Percentiles rank a stretch among this genome's conserved stretches.
Evolutionary conservation across 2,888 invertebrate genomes (phyloP).

Genomic region (Epinotia ramella): DNA sequence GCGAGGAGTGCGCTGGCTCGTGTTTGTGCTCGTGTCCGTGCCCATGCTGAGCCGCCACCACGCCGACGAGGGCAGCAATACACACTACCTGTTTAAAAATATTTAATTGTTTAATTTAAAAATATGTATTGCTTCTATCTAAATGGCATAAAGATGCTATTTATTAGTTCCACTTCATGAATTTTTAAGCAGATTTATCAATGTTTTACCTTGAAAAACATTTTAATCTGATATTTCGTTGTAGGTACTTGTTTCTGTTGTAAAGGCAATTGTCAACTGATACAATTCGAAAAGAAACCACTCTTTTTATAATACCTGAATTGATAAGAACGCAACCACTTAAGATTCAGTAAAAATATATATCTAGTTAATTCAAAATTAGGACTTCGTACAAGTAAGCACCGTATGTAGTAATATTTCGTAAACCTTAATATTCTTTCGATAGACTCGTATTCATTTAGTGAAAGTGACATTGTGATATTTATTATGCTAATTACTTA

Average conservation of each 20-base stretch:
- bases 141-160: too few species aligned
- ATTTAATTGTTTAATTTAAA: neutral
- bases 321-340: neutral
- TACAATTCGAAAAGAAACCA: neutral
- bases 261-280: neutral
- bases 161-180: too few species aligned
- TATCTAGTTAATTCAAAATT: neutral
- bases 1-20: constrained; percentile 68
- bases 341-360: neutral
- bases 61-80: constrained; percentile 28
- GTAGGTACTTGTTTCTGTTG: neutral
- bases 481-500: neutral
- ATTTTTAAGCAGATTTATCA: neutral
- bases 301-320: neutral
- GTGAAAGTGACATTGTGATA: neutral
- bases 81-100: neutral
- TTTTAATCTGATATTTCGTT: neutral
- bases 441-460: neutral
- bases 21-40: constrained; percentile 47
- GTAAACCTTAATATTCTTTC: neutral
- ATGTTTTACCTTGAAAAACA: neutral
- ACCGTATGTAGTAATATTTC: neutral
- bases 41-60: constrained; percentile 47
- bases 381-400: neutral
- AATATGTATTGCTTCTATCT: neutral